Conservation (phyloP, 2,888 invertebrate species). For the Drosophila buzzatii region DNA sequence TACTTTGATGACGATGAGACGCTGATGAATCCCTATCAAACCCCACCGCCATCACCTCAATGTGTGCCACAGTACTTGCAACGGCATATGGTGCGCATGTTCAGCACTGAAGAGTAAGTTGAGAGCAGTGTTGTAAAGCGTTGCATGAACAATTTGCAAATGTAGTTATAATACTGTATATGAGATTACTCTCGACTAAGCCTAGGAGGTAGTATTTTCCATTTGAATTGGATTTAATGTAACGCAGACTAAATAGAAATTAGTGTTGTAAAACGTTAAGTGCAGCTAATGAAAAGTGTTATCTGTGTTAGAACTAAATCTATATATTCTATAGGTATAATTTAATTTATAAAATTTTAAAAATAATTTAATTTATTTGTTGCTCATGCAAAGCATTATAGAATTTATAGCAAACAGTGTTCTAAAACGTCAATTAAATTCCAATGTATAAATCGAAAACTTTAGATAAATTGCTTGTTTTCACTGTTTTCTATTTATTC, state of each 20-base stretch:
- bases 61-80: slow-evolving; percentile 78
- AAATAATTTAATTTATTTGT: too few species aligned
- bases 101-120: slow-evolving; percentile 85
- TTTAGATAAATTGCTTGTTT: too few species aligned
- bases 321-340: too few species aligned
- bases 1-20: slow-evolving; percentile 82
- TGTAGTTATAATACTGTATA: too few species aligned
- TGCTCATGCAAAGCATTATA: too few species aligned
- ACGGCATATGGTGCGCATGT: slow-evolving; percentile 84
- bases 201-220: neutral
- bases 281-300: neutral
- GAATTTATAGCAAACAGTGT: too few species aligned
- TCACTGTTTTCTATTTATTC: too few species aligned
- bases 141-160: neutral
- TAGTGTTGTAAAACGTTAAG: neutral
- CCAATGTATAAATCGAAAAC: too few species aligned
- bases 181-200: neutral
- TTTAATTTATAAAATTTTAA: too few species aligned
- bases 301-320: neutral
- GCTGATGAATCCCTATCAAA: slow-evolving; percentile 80
- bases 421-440: too few species aligned
- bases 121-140: slow-evolving; percentile 1
- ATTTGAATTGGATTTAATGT: neutral
- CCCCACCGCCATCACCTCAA: slow-evolving; percentile 79
- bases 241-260: neutral